Base-by-base conservation (phyloP, 2,888 invertebrate species). In the Protophormia terraenovae region DNA sequence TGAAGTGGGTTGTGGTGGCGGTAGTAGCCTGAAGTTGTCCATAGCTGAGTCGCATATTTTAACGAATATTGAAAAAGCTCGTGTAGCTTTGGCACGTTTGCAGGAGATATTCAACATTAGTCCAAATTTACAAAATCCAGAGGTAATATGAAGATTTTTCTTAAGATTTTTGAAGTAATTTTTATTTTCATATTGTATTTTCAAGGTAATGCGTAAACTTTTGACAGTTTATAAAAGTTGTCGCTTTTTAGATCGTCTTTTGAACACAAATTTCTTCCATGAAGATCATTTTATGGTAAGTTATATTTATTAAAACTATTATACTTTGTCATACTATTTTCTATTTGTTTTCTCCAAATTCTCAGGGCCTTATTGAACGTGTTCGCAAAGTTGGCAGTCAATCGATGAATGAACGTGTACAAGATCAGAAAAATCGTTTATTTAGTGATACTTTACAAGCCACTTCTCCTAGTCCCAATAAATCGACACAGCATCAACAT, bases 191-290 rank as follows among this genome's bases (percentile, higher is more conserved):
- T 66, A 47, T 69, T 77, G 8, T 14, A 45, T 79, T 7, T 55
- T 76, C 71, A 73, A 92, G 95, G 95, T 96, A 29, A 96, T 97
- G 95, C 94, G 96, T 87, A 96, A 96, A 92, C 93, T 97, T 58
- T 93, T 97, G 82, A 95, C 95, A 89, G 95, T 97, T 55, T 97
- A 97, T 91, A 97, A 97, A 91, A 97, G 97, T 91, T 97, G 97
- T 90, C 95, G 97, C 88, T 97, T 96, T 90, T 94, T 98, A 92
- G 97, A 98, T 92, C 96, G 96, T 88, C 93, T 97, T 78, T 95
- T 98, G 94, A 96, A 96, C 66, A 97, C 97, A 0, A 95, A 96
- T 3, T 97, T 96, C 93, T 98, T 98, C 92, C 96, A 97, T 87
- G 96, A 96, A 89, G 95, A 95, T 89, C 95, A 97, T 92, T 97